Evolutionary conservation across 2,888 invertebrate genomes (phyloP).

Genomic region (Eudasyphora cyanicolor): DNA sequence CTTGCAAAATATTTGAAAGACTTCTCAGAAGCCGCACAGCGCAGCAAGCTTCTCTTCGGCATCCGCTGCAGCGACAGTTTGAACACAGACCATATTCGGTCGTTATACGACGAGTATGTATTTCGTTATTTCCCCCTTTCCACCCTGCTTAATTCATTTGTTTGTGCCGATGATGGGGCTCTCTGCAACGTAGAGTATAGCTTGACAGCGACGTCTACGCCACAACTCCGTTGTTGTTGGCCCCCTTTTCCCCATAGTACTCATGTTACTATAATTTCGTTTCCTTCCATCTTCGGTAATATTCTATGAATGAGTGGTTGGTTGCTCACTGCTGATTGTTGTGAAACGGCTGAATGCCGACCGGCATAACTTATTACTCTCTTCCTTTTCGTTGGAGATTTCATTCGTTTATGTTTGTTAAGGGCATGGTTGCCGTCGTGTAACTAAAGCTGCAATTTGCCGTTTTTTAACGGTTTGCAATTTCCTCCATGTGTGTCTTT

Average conservation of each 20-base stretch:
- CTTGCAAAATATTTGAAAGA: conserved; percentile 59
- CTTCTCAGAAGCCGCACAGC: conserved; percentile 60
- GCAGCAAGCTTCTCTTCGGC: conserved; percentile 42
- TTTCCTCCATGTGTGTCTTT: too few species aligned
- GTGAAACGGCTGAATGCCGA: too few species aligned
- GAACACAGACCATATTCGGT: too few species aligned
- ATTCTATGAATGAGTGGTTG: conserved; percentile 49
- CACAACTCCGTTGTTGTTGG: background rate
- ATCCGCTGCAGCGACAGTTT: background rate
- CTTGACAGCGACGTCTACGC: background rate
- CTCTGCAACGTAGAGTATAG: conserved; percentile 37
- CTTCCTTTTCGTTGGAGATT: conserved; percentile 14
- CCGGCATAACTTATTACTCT: conserved; percentile 51
- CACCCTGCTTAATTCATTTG: conserved; percentile 6
- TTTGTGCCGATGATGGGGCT: conserved; percentile 32
- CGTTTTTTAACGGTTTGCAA: too few species aligned
- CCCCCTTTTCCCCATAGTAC: background rate
- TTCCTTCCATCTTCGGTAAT: background rate
- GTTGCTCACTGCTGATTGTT: too few species aligned
- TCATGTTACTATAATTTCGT: background rate
- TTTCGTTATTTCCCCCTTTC: conserved; percentile 60
- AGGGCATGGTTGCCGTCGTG: too few species aligned
- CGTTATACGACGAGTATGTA: too few species aligned
- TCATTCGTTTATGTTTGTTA: too few species aligned
- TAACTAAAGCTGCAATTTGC: too few species aligned